These are phyloP conservation scores for Apamea crenata DNA, from an alignment of 2,888 invertebrate genomes.

Conservation along the genomic window DNA sequence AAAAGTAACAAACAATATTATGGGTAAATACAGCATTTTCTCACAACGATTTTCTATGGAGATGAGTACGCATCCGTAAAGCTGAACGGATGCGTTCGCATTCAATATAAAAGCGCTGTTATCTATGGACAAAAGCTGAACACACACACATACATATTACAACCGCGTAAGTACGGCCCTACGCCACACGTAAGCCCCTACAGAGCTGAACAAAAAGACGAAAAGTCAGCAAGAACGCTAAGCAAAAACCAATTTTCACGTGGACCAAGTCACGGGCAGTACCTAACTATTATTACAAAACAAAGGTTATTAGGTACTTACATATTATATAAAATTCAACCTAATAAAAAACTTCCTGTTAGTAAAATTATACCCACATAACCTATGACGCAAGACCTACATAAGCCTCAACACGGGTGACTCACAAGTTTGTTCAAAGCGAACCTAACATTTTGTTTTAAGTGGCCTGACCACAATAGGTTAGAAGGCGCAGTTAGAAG, in stretches of 20 bases:
- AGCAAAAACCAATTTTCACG: neutral
- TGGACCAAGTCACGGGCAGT: too few species aligned
- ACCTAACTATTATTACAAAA: too few species aligned
- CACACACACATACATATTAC: too few species aligned
- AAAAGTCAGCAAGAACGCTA: neutral
- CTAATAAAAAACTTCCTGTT: constrained; percentile 3
- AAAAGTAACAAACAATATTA: neutral
- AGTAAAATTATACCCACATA: neutral
- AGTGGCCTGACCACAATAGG: constrained; percentile 43
- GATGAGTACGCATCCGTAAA: too few species aligned
- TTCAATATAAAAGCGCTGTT: too few species aligned
- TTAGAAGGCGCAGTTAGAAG: constrained; percentile 34
- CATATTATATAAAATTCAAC: neutral
- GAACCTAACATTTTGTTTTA: constrained; percentile 18
- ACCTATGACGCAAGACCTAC: neutral
- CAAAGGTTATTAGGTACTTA: too few species aligned
- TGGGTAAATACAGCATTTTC: too few species aligned
- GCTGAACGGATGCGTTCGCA: too few species aligned
- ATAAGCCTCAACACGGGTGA: constrained; percentile 10
- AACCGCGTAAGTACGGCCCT: neutral
- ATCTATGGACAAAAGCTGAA: too few species aligned
- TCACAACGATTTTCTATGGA: too few species aligned
- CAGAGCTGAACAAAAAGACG: neutral
- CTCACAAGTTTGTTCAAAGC: constrained; percentile 31
- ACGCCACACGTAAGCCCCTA: neutral